Evolutionary conservation across 2,113 vertebrate species (phyloP).

Genomic region (Microtus ochrogaster): DNA sequence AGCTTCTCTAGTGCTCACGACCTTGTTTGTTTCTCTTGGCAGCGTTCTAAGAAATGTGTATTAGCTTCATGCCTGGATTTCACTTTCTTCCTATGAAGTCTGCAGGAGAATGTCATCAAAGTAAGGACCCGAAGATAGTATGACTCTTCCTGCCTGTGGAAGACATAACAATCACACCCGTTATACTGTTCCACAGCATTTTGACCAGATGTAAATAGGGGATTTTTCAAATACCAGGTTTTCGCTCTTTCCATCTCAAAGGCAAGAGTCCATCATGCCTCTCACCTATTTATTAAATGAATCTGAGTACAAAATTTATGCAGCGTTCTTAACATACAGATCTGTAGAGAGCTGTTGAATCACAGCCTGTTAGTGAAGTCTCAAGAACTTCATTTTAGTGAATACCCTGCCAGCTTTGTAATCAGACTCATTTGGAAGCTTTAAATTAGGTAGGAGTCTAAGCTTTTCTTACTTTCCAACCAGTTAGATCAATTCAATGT

Average conservation of each 20-base stretch:
- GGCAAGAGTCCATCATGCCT: background rate
- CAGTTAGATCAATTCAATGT: background rate
- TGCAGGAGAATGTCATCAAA: background rate
- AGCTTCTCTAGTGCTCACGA: background rate
- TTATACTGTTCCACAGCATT: background rate
- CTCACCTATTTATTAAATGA: background rate
- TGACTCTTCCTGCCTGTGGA: background rate
- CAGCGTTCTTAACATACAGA: background rate
- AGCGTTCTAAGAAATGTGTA: background rate
- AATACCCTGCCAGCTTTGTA: background rate
- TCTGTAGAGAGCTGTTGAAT: background rate
- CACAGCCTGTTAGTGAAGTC: background rate
- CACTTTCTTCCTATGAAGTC: accelerated
- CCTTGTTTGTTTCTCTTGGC: background rate
- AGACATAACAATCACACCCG: accelerated
- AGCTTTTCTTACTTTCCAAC: background rate
- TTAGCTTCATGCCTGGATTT: background rate
- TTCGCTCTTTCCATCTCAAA: background rate
- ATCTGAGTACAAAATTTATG: background rate
- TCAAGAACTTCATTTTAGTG: background rate
- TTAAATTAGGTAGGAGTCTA: background rate
- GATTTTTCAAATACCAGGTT: background rate
- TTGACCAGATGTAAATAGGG: background rate
- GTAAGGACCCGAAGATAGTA: background rate
- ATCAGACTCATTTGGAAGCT: background rate